Evolutionary conservation across 2,797 vertebrate genomes (phyloP).

Genomic region (Cossypha dichroa): DNA sequence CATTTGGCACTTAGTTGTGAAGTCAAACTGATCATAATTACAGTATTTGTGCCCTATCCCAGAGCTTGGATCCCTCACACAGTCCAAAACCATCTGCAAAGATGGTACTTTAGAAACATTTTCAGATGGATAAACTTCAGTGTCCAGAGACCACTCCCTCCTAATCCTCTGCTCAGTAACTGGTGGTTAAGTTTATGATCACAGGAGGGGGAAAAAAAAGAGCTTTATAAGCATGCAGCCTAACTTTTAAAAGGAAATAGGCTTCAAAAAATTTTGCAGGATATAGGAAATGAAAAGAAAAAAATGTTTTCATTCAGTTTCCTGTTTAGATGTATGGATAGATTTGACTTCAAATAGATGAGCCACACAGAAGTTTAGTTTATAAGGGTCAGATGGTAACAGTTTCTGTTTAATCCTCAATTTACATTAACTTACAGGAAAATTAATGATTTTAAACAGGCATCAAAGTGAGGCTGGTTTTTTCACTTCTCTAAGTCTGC

Average conservation of each 20-base stretch:
- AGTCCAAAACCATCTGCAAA: background rate
- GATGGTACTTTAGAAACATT: background rate
- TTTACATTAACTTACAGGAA: conserved; percentile 68
- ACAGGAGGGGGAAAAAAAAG: background rate
- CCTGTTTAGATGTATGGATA: conserved; percentile 57
- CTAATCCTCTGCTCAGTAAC: background rate
- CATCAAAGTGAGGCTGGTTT: conserved; percentile 51
- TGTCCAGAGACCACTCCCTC: background rate
- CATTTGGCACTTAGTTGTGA: background rate
- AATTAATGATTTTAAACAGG: conserved; percentile 65
- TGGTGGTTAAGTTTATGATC: background rate
- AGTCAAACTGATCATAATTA: background rate
- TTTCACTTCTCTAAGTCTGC: conserved; percentile 19
- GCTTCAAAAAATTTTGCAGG: conserved; percentile 30
- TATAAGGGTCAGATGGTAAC: conserved; percentile 49
- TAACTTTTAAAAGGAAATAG: conserved; percentile 3
- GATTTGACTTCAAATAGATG: conserved; percentile 54
- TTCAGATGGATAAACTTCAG: background rate
- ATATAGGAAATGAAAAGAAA: conserved; percentile 50
- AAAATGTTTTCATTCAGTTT: conserved; percentile 55
- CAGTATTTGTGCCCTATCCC: rapidly evolving
- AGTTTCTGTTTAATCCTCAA: conserved; percentile 65
- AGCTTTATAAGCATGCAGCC: background rate
- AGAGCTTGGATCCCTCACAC: background rate
- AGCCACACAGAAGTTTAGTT: conserved; percentile 54